These are phyloP conservation scores for Phoebastria nigripes DNA, from an alignment of 2,797 vertebrate species.

Conservation along the genomic window DNA sequence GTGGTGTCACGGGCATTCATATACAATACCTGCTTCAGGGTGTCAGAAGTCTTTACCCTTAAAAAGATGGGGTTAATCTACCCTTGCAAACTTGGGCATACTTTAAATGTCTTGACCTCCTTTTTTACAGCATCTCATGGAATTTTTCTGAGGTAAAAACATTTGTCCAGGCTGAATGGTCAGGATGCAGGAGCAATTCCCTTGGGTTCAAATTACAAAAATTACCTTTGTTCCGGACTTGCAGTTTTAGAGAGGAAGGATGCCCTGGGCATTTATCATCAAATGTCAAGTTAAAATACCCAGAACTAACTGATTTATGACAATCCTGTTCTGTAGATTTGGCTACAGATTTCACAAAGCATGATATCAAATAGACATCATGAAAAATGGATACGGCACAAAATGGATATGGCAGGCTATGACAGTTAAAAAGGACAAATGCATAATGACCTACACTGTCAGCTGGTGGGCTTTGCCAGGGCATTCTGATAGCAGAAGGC, in stretches of 20 bases:
- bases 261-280: background rate
- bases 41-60: background rate
- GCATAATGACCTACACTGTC: background rate
- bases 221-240: background rate
- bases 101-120: background rate
- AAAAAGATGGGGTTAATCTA: background rate
- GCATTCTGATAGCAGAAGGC: background rate
- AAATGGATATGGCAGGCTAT: background rate
- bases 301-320: background rate
- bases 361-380: background rate
- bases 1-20: background rate
- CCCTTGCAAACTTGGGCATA: background rate
- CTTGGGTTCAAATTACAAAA: background rate
- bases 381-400: background rate
- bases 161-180: background rate
- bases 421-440: background rate
- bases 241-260: background rate
- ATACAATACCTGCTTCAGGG: background rate
- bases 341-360: background rate
- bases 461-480: background rate
- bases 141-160: background rate
- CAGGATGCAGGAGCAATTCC: background rate
- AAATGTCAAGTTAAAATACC: background rate
- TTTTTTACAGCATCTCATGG: background rate
- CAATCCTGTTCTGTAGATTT: background rate